phyloP scores from a whole-genome alignment of 2,888 invertebrate genomes.

The Reticulitermes lucifugus region DNA sequence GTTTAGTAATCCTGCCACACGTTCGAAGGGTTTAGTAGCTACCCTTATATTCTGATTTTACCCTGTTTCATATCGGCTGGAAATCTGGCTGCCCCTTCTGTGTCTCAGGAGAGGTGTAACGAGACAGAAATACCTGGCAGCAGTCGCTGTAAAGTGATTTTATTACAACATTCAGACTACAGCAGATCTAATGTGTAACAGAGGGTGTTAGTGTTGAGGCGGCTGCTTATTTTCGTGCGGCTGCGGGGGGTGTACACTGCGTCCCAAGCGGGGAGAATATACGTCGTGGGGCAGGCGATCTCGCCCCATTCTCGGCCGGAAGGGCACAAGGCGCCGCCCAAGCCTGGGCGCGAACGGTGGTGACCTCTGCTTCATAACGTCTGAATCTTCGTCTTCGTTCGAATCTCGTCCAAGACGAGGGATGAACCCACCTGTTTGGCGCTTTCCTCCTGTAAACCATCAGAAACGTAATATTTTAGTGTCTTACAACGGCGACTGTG shows the following conservation, averaged over 20 bases:
- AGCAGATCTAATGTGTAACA: neutral
- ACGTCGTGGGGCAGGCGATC: constrained; percentile 54
- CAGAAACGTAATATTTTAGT: no score
- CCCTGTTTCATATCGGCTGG: no score
- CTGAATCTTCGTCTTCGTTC: constrained; percentile 56
- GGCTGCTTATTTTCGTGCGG: neutral
- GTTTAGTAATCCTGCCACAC: no score
- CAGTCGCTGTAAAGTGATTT: neutral
- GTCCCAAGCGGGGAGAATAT: constrained; percentile 44
- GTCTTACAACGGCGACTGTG: no score
- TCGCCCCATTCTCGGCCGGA: constrained; percentile 65
- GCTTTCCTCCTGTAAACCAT: constrained; percentile 27
- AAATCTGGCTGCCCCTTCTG: no score
- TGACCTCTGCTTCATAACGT: constrained; percentile 57
- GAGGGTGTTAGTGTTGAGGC: neutral
- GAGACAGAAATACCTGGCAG: neutral
- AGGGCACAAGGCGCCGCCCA: constrained; percentile 64
- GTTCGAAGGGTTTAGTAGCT: no score
- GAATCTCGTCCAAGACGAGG: constrained; percentile 67
- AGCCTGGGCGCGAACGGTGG: constrained; percentile 66
- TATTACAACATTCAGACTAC: constrained; percentile 8
- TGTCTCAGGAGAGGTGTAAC: neutral
- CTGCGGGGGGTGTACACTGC: constrained; percentile 4
- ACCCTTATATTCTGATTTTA: no score
- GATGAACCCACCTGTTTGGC: constrained; percentile 60